These are phyloP conservation scores for Pachliopta kotzebuea DNA, from an alignment of 2,888 invertebrate genomes.

Conservation along the genomic window DNA sequence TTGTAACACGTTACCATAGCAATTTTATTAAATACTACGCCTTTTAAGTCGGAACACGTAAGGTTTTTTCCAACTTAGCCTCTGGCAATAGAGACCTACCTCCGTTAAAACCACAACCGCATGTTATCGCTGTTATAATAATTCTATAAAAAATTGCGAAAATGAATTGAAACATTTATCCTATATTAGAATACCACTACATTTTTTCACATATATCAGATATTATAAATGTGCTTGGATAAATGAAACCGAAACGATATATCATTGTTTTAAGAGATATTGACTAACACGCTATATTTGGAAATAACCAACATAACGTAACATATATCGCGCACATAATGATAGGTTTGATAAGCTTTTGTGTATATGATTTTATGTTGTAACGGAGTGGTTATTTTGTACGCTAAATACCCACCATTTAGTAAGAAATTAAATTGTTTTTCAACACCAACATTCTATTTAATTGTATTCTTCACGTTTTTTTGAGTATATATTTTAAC, in stretches of 20 bases:
- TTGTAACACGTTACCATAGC: too few relatives aligned
- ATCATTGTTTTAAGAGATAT: background rate
- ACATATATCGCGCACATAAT: slow-evolving; percentile 55
- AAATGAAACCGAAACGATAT: background rate
- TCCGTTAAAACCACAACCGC: too few relatives aligned
- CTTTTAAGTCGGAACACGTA: too few relatives aligned
- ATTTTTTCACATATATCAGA: background rate
- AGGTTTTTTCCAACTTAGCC: too few relatives aligned
- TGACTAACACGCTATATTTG: background rate
- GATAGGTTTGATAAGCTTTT: slow-evolving; percentile 56
- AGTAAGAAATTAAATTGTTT: slow-evolving; percentile 70
- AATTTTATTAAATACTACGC: too few relatives aligned
- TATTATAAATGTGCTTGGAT: background rate
- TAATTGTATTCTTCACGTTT: background rate
- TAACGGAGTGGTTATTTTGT: slow-evolving; percentile 59
- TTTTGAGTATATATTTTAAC: background rate
- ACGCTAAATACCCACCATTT: slow-evolving; percentile 63
- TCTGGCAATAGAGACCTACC: too few relatives aligned
- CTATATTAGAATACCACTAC: background rate
- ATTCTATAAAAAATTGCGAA: background rate
- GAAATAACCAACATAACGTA: background rate
- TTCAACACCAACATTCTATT: slow-evolving; percentile 54
- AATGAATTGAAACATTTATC: background rate
- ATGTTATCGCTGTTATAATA: too few relatives aligned
- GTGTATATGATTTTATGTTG: slow-evolving; percentile 46